These are phyloP conservation scores for Agonopterix subpropinquella DNA, from an alignment of 2,888 invertebrate species.

Conservation along the genomic window DNA sequence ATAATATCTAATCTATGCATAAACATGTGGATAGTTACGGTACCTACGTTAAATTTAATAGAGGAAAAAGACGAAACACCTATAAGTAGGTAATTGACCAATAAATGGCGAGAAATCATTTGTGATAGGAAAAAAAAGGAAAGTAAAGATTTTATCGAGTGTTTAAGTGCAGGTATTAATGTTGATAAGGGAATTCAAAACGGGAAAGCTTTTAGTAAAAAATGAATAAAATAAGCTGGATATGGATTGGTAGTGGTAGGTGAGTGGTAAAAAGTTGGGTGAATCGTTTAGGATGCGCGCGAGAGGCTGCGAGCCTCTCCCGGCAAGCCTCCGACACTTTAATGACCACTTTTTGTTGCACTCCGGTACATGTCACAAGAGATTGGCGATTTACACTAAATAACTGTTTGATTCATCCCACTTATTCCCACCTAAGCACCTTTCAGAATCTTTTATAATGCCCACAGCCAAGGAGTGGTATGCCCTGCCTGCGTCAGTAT, in stretches of 20 bases:
- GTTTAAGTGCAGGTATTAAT: slow-evolving; percentile 3
- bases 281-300: slow-evolving; percentile 58
- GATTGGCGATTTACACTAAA: slow-evolving; percentile 17
- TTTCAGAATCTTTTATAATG: no score
- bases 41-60: no score
- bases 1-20: no score
- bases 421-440: no score
- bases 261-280: slow-evolving; percentile 63
- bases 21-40: no score
- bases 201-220: slow-evolving; percentile 43
- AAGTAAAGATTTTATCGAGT: no score
- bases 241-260: slow-evolving; percentile 58
- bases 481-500: no score
- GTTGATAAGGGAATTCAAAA: slow-evolving; percentile 30
- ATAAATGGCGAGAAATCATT: slow-evolving; percentile 1
- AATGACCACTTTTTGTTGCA: slow-evolving; percentile 70
- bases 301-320: slow-evolving; percentile 49
- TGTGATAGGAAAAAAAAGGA: no score
- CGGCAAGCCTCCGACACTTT: slow-evolving; percentile 63
- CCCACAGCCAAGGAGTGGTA: no score
- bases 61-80: no score
- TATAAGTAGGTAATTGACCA: no score
- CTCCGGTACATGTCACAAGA: slow-evolving; percentile 32
- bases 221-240: slow-evolving; percentile 56
- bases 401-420: no score